Percentiles rank a stretch among this genome's conserved stretches.
These are phyloP conservation scores for Carcharodon carcharias DNA, from an alignment of 2,797 vertebrate species.

Conservation along the genomic window DNA sequence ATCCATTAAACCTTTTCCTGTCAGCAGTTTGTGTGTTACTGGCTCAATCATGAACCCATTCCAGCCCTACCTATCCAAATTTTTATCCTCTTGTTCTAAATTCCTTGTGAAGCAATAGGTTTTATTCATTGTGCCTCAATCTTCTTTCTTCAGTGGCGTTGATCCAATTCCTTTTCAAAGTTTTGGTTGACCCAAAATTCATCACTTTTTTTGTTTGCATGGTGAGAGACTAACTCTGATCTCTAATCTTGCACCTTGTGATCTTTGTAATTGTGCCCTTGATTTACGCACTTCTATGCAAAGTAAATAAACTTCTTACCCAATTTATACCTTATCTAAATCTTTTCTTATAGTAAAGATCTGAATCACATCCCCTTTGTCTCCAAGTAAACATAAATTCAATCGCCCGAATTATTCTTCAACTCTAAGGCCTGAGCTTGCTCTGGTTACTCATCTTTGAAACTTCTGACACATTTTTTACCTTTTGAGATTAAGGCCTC, in stretches of 20 bases:
- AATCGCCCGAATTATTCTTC: neutral
- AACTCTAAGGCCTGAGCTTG: neutral
- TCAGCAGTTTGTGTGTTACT: neutral
- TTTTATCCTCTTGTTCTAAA: neutral
- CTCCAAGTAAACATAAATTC: neutral
- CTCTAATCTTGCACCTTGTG: neutral
- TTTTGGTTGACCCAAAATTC: neutral
- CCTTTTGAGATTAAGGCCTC: neutral
- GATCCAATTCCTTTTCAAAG: neutral
- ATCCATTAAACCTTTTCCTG: neutral
- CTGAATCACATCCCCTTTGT: neutral
- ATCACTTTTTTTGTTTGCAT: neutral
- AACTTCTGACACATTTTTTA: neutral
- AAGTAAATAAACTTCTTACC: neutral
- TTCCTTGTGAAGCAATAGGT: neutral
- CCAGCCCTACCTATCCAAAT: neutral
- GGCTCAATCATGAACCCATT: neutral
- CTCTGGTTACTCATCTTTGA: neutral
- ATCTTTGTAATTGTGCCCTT: neutral
- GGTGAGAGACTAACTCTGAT: neutral
- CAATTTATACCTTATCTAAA: neutral
- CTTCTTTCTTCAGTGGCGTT: neutral
- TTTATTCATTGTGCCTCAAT: neutral
- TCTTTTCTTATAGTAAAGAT: neutral
- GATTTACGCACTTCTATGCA: neutral